Conservation (phyloP, 2,797 vertebrate genomes). For the Remorina albescens region DNA sequence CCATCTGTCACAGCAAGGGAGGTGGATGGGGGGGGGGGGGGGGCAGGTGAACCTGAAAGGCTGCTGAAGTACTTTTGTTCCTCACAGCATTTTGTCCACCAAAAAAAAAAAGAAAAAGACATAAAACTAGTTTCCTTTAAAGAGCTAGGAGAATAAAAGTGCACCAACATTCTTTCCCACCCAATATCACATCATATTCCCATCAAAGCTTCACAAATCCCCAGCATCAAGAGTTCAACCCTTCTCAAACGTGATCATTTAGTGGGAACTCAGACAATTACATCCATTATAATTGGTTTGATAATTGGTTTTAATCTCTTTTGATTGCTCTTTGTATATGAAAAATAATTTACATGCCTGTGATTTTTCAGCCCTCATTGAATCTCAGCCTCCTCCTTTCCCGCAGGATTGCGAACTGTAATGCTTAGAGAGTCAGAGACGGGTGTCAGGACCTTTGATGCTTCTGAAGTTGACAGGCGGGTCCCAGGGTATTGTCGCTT, state of each 20-base stretch:
- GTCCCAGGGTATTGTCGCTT: slow-evolving; percentile 63
- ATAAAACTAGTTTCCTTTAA: not conserved
- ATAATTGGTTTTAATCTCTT: slow-evolving; percentile 28
- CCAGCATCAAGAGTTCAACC: not conserved
- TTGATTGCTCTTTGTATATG: no score
- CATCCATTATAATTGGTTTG: not conserved
- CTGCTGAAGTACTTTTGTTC: slow-evolving; percentile 45
- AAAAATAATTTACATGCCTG: slow-evolving; percentile 26
- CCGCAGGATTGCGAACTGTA: slow-evolving; percentile 31
- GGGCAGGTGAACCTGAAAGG: slow-evolving; percentile 54
- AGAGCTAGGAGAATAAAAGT: not conserved
- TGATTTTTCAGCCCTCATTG: slow-evolving; percentile 18
- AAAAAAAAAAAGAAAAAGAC: slow-evolving; percentile 12
- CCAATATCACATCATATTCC: slow-evolving; percentile 15
- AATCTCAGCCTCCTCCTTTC: slow-evolving; percentile 26
- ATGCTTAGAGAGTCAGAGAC: slow-evolving; percentile 31
- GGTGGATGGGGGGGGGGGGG: no score
- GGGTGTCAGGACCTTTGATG: slow-evolving; percentile 60
- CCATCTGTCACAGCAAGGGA: slow-evolving; percentile 38
- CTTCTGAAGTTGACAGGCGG: slow-evolving; percentile 64
- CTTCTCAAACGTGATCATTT: not conserved
- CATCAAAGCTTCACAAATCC: slow-evolving; percentile 17
- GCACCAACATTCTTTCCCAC: slow-evolving; percentile 1
- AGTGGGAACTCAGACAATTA: not conserved
- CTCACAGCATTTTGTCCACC: slow-evolving; percentile 25